phyloP scores from a whole-genome alignment of 2,797 vertebrate genomes.

The Neopelma chrysocephalum region DNA sequence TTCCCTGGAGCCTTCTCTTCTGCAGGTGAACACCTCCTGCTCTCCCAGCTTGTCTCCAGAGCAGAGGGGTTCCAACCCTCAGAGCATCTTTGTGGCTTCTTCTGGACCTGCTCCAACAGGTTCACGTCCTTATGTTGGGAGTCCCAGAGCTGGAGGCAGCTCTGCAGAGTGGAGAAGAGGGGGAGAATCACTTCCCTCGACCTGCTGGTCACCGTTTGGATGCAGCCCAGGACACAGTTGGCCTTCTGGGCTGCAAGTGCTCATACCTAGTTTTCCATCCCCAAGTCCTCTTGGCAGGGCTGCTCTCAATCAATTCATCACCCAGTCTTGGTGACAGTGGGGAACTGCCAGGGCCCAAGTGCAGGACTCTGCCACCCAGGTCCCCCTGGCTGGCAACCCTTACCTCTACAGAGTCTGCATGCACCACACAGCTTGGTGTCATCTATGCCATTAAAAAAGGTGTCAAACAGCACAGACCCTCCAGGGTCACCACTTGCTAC shows the following conservation, averaged over 20 bases:
- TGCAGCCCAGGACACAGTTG: neutral
- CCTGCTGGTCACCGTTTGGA: neutral
- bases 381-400: neutral
- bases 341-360: neutral
- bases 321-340: neutral
- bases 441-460: neutral
- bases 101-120: neutral
- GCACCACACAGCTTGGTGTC: neutral
- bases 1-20: neutral
- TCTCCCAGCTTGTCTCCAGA: neutral
- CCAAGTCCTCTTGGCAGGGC: neutral
- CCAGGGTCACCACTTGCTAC: neutral
- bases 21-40: neutral
- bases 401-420: neutral
- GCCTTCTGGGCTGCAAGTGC: neutral
- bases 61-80: neutral
- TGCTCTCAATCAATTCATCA: neutral
- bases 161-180: neutral
- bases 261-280: neutral
- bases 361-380: neutral
- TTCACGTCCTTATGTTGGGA: too few species aligned
- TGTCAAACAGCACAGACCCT: neutral
- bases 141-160: neutral
- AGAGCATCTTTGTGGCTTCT: rapidly evolving
- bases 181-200: rapidly evolving